phyloP scores from a whole-genome alignment of 2,797 vertebrate species.

The Ptychadena robeensis region DNA sequence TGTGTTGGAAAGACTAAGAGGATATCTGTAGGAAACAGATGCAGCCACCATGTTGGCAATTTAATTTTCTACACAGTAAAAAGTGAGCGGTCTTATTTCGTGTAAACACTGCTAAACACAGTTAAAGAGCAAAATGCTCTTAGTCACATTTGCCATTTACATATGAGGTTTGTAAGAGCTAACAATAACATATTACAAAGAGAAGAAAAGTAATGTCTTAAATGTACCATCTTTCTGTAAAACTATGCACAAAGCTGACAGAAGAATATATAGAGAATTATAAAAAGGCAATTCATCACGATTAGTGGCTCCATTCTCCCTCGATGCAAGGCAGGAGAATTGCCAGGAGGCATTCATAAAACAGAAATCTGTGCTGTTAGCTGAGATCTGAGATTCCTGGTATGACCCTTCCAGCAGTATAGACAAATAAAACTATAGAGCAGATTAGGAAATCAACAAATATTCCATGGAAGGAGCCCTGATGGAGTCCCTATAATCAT shows the following conservation, averaged over 20 bases:
- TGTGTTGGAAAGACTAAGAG: conserved; percentile 31
- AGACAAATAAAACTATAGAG: not conserved
- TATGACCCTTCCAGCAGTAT: conserved; percentile 2
- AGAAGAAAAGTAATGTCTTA: conserved; percentile 29
- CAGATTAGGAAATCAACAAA: not conserved
- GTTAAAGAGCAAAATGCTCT: conserved; percentile 11
- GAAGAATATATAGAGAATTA: conserved; percentile 41
- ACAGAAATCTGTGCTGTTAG: conserved; percentile 33
- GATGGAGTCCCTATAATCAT: not conserved
- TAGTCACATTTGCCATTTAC: conserved; percentile 32
- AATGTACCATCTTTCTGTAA: conserved; percentile 26
- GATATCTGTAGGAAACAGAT: conserved; percentile 28
- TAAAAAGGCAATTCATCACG: conserved; percentile 48
- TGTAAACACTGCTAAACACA: conserved; percentile 22
- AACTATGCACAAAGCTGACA: conserved; percentile 15
- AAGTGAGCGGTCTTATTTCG: not conserved
- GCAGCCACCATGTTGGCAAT: conserved; percentile 22
- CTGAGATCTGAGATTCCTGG: not conserved
- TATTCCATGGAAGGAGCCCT: not conserved
- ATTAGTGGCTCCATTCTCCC: conserved; percentile 39
- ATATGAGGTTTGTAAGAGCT: conserved; percentile 22
- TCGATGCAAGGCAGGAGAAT: conserved; percentile 32
- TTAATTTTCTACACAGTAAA: conserved; percentile 20
- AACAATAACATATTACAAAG: conserved; percentile 27
- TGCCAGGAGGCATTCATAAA: conserved; percentile 32